These are phyloP conservation scores for Mobula birostris DNA, from an alignment of 2,113 vertebrate genomes.

Conservation along the genomic window DNA sequence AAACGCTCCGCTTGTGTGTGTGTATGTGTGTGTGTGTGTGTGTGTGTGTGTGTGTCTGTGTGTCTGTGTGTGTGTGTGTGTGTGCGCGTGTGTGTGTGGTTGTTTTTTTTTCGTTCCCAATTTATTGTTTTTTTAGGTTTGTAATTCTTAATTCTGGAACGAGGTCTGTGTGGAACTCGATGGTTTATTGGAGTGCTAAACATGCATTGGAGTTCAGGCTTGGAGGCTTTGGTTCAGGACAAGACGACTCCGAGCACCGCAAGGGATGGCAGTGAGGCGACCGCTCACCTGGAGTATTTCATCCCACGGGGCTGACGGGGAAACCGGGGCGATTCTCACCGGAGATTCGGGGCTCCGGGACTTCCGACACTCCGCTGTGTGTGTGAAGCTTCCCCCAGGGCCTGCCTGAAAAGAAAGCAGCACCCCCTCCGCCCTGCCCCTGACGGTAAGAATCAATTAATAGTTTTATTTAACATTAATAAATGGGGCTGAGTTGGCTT, in stretches of 20 bases:
- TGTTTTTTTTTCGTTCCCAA: too few relatives aligned
- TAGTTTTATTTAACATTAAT: neutral
- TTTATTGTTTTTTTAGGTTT: too few relatives aligned
- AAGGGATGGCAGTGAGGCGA: neutral
- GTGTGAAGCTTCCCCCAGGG: neutral
- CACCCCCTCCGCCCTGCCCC: neutral
- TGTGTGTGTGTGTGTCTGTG: neutral
- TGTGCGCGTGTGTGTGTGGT: neutral
- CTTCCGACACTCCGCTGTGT: neutral
- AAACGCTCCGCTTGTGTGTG: neutral
- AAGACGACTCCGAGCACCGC: too few relatives aligned
- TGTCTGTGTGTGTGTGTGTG: neutral
- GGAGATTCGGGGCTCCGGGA: neutral
- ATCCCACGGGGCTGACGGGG: neutral
- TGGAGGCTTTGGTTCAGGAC: neutral
- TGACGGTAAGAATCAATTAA: conserved; percentile 12
- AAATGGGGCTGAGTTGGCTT: neutral
- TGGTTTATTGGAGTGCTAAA: neutral
- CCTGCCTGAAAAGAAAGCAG: neutral
- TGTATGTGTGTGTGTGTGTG: neutral
- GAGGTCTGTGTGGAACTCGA: too few relatives aligned
- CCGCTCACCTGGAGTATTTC: neutral
- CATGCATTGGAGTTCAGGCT: neutral
- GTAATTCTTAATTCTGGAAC: too few relatives aligned
- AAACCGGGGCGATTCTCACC: neutral